These are phyloP conservation scores for Thalassophryne amazonica DNA, from an alignment of 2,797 vertebrate genomes.

Conservation along the genomic window DNA sequence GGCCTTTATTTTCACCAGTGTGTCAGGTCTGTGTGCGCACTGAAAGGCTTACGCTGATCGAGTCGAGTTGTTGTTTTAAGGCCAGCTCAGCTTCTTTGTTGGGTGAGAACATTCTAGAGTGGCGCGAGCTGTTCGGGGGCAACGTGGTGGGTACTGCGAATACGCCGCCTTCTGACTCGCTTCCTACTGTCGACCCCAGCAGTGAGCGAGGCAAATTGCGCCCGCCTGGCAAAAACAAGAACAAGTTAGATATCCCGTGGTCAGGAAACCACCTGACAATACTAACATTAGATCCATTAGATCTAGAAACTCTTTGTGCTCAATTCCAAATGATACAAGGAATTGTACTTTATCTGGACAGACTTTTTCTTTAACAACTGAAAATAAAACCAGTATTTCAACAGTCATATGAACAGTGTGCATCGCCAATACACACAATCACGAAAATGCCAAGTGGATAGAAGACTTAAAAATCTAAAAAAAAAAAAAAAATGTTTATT, in stretches of 20 bases:
- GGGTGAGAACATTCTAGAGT: constrained; percentile 90
- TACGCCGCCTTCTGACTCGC: constrained; percentile 85
- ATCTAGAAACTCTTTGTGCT: too few species aligned
- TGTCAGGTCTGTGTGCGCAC: background rate
- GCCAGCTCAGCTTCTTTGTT: constrained; percentile 92
- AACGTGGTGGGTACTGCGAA: constrained; percentile 95
- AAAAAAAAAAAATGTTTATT: background rate
- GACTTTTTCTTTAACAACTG: too few species aligned
- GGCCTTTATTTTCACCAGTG: too few species aligned
- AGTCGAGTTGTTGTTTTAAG: constrained; percentile 92
- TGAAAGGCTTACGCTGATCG: constrained; percentile 86
- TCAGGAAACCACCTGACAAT: background rate
- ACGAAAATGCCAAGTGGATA: too few species aligned
- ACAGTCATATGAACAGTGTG: background rate
- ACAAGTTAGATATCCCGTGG: background rate
- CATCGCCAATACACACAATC: background rate
- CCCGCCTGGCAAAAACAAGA: constrained; percentile 51
- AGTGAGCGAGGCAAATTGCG: constrained; percentile 87
- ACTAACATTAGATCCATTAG: too few species aligned
- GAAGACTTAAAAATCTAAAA: too few species aligned
- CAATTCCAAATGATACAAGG: too few species aligned
- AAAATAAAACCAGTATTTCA: background rate
- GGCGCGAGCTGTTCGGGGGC: constrained; percentile 93
- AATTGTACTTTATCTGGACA: background rate
- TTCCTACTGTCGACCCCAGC: constrained; percentile 72